Evolutionary conservation across 2,888 invertebrate genomes (phyloP), one percentile per base, ranked within the genome.

Genomic region (Calameuta idolon): DNA sequence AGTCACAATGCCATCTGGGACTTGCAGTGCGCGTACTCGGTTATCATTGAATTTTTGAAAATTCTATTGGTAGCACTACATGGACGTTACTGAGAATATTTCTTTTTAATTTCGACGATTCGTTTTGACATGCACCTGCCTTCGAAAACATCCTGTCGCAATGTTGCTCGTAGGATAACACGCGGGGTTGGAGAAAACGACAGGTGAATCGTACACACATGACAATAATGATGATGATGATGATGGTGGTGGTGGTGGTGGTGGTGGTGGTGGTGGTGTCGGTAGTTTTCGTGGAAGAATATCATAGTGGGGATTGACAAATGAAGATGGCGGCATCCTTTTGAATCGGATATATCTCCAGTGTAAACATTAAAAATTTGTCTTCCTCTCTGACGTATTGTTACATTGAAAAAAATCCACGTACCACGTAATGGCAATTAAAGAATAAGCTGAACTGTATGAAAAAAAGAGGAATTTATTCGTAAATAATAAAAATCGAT

Each of bases 281-380:
- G 23, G 55, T 55, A 55, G 55, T 55, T 55, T 55, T 23, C 55
- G 9, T 55, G 23, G 55, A 55, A 55, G 55, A 69, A 40, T 71
- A 75, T 55, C 69, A 55, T 23, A 71, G 71, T 31, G 71, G 69
- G 69, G 69, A 79, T 83, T 85, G 86, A 87, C 86, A 86, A 87
- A 87, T 87, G 87, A 86, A 87, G 83, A 85, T 76, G 82, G 82
- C 83, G 84, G 85, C 83, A 71, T 34, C 34, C 71, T 71, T 71
- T 71, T 71, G 71, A 71, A 71, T 71, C 71, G 31, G 15, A 71
- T 4, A 34, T 84, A 77, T 80, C 80, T 85, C 83, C 84, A 55
- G 55, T 23, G 55, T 23, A 55, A 55, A 55, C 23, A 55, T 55
- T 23, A 2, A 55, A 23, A 55, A 23, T 55, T 23, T 23, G 2